Conservation (phyloP, 2,797 vertebrate species). For the Typhlichthys eigenmanni region DNA sequence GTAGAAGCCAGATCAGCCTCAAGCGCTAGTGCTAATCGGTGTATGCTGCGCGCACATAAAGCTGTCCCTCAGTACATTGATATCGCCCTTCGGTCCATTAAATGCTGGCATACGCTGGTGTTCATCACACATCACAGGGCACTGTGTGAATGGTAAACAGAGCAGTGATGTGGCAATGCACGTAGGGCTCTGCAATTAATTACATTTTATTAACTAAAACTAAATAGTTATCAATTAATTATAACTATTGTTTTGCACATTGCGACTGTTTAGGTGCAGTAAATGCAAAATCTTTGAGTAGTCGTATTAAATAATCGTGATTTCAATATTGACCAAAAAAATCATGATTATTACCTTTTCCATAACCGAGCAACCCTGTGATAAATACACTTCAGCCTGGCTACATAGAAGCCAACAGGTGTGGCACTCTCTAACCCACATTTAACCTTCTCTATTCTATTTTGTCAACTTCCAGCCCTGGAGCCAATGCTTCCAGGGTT, state of each 20-base stretch:
- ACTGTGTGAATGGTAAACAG: conserved; percentile 10
- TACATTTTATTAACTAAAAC: too few relatives aligned
- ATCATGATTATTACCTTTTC: too few relatives aligned
- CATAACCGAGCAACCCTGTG: not conserved
- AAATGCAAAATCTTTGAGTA: too few relatives aligned
- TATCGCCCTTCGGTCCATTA: not conserved
- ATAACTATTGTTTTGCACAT: too few relatives aligned
- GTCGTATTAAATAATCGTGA: too few relatives aligned
- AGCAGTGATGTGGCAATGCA: not conserved
- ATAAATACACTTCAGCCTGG: conserved; percentile 28
- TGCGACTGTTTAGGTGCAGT: too few relatives aligned
- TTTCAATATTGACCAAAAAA: too few relatives aligned
- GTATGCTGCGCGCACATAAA: conserved; percentile 1
- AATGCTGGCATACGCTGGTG: conserved; percentile 43
- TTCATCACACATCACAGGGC: conserved; percentile 33
- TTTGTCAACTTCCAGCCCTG: conserved; percentile 4
- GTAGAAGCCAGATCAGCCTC: too few relatives aligned
- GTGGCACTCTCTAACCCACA: conserved; percentile 28
- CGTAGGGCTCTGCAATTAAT: too few relatives aligned
- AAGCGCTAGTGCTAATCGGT: too few relatives aligned
- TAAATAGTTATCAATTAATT: too few relatives aligned
- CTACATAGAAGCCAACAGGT: conserved; percentile 1
- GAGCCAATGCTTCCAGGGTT: not conserved
- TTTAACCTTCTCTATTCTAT: conserved; percentile 1
- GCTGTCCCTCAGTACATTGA: conserved; percentile 18